Evolutionary conservation across 2,113 vertebrate genomes (phyloP).

Genomic region (Planiliza haematocheilus): DNA sequence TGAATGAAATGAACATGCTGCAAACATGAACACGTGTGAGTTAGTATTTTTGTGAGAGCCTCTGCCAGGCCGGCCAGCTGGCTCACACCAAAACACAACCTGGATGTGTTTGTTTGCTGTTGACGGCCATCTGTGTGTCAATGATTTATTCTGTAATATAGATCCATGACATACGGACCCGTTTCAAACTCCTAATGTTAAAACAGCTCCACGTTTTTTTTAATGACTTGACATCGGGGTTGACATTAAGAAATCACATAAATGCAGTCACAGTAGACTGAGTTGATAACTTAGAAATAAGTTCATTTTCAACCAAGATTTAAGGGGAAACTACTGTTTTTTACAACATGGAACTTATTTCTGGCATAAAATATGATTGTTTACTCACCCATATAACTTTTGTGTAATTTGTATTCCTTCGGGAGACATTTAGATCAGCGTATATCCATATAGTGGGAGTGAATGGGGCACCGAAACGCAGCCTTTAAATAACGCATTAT

Average conservation of each 20-base stretch:
- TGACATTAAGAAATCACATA: background rate
- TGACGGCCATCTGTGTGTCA: constrained; percentile 70
- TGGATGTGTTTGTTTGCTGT: constrained; percentile 71
- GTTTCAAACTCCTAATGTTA: constrained; percentile 58
- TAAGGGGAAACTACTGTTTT: too few species aligned
- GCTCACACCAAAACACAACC: constrained; percentile 86
- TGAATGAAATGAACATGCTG: constrained; percentile 28
- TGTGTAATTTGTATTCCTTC: too few species aligned
- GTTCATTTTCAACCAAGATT: background rate
- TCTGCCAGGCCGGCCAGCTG: constrained; percentile 79
- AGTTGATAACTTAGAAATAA: background rate
- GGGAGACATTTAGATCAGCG: too few species aligned
- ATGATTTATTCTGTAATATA: constrained; percentile 69
- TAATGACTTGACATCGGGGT: constrained; percentile 35
- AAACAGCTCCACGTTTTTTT: constrained; percentile 16
- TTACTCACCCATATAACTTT: too few species aligned
- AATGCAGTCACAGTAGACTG: background rate
- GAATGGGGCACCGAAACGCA: too few species aligned
- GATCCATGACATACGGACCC: constrained; percentile 66
- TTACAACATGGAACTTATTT: too few species aligned
- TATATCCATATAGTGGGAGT: too few species aligned
- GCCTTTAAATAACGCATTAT: too few species aligned
- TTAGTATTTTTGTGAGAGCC: constrained; percentile 53
- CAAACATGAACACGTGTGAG: constrained; percentile 32
- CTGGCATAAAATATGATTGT: too few species aligned